phyloP scores from a whole-genome alignment of 2,113 vertebrate species.

The Gobius niger region DNA sequence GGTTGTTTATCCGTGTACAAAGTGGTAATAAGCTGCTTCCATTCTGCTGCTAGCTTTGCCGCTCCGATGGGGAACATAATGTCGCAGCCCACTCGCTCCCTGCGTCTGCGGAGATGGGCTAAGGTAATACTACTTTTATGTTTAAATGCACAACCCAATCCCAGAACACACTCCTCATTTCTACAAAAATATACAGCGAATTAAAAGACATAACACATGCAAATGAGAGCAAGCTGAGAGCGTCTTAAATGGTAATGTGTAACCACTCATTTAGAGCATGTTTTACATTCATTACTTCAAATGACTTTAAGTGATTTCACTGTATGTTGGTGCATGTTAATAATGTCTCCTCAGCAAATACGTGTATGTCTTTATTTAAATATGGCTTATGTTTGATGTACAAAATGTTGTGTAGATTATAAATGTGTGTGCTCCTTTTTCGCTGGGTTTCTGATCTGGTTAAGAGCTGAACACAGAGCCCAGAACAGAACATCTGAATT shows the following conservation, averaged over 20 bases:
- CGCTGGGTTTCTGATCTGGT: background rate
- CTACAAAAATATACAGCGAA: slow-evolving; percentile 33
- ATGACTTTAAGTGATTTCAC: slow-evolving; percentile 41
- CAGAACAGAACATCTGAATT: background rate
- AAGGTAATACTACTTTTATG: slow-evolving; percentile 62
- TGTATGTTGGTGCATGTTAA: slow-evolving; percentile 30
- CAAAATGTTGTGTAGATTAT: background rate
- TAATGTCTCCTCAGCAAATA: background rate
- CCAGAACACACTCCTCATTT: slow-evolving; percentile 51
- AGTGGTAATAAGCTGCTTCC: slow-evolving; percentile 75
- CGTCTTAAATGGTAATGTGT: slow-evolving; percentile 40
- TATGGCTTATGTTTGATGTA: slow-evolving; percentile 7
- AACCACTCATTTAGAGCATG: slow-evolving; percentile 43
- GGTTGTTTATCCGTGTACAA: slow-evolving; percentile 70
- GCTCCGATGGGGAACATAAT: slow-evolving; percentile 64
- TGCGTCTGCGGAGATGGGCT: slow-evolving; percentile 45
- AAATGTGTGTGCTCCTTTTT: background rate
- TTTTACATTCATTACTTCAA: slow-evolving; percentile 59
- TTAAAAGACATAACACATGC: slow-evolving; percentile 40
- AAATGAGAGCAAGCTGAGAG: slow-evolving; percentile 33
- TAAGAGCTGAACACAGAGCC: background rate
- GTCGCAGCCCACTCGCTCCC: slow-evolving; percentile 59
- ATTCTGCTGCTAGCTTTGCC: slow-evolving; percentile 66
- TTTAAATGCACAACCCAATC: slow-evolving; percentile 52
- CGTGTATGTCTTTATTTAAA: background rate